phyloP scores from a whole-genome alignment of 2,797 vertebrate species.

The Psittacula derbiana region DNA sequence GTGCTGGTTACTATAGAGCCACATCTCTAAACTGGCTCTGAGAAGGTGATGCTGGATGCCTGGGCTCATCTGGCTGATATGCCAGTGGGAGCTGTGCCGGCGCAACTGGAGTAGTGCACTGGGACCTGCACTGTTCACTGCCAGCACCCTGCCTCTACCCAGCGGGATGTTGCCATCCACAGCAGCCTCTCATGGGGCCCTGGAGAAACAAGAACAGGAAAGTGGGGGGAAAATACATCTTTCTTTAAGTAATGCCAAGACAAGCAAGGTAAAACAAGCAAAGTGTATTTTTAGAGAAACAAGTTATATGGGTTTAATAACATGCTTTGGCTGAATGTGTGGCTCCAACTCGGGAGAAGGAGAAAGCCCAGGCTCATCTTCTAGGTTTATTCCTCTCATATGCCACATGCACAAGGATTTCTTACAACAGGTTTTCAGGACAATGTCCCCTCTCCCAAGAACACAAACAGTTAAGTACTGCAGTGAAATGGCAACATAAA shows the following conservation, averaged over 20 bases:
- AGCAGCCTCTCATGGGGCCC: rapidly evolving
- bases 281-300: background rate
- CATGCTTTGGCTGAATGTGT: rapidly evolving
- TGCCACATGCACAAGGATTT: background rate
- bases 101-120: rapidly evolving
- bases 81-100: rapidly evolving
- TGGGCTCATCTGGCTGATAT: rapidly evolving
- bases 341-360: rapidly evolving
- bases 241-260: background rate
- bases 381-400: background rate
- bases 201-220: background rate
- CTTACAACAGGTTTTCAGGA: background rate
- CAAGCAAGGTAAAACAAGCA: background rate
- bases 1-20: background rate
- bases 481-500: background rate
- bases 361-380: background rate
- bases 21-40: background rate
- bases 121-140: background rate
- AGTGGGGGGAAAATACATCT: rapidly evolving
- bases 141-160: background rate
- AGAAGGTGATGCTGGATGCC: rapidly evolving
- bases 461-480: background rate
- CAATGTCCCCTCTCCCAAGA: background rate
- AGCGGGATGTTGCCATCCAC: rapidly evolving
- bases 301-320: background rate